A percentile compares a stretch with the other conserved stretches of the same genome.
phyloP scores from a whole-genome alignment of 2,113 vertebrate genomes.

The Tor tambroides region DNA sequence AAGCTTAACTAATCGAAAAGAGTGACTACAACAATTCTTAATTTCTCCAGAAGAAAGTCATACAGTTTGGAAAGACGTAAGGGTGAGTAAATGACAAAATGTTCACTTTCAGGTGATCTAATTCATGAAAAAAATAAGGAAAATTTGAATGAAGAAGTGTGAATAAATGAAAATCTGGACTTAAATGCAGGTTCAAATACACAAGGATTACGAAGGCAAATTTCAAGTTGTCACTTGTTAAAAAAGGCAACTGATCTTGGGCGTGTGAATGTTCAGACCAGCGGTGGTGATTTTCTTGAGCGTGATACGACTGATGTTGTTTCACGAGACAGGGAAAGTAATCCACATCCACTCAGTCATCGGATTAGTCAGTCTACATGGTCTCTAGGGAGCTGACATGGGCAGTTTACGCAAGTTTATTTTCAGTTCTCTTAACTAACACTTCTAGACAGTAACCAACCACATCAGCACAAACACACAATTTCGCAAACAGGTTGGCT shows the following conservation, averaged over 20 bases:
- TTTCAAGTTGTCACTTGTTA: neutral
- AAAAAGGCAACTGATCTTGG: neutral
- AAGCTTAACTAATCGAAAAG: too few relatives aligned
- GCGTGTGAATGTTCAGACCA: neutral
- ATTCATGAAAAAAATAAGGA: neutral
- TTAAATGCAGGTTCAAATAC: neutral
- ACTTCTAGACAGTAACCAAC: neutral
- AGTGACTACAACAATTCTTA: too few relatives aligned
- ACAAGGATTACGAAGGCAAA: neutral
- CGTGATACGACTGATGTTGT: neutral
- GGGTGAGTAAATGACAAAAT: neutral
- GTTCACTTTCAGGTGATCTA: neutral
- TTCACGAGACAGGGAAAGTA: neutral
- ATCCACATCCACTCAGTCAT: neutral
- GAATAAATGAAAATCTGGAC: neutral
- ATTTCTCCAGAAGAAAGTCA: too few relatives aligned
- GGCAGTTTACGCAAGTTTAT: neutral
- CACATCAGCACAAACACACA: neutral
- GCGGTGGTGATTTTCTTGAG: neutral
- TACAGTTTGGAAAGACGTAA: too few relatives aligned
- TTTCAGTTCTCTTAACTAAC: conserved; percentile 7
- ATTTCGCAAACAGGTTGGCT: neutral
- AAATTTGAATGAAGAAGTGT: neutral
- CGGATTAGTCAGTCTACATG: conserved; percentile 2
- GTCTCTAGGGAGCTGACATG: neutral